Evolutionary conservation across 2,113 vertebrate genomes (phyloP).

Genomic region (Rhegmatorhina hoffmannsi): DNA sequence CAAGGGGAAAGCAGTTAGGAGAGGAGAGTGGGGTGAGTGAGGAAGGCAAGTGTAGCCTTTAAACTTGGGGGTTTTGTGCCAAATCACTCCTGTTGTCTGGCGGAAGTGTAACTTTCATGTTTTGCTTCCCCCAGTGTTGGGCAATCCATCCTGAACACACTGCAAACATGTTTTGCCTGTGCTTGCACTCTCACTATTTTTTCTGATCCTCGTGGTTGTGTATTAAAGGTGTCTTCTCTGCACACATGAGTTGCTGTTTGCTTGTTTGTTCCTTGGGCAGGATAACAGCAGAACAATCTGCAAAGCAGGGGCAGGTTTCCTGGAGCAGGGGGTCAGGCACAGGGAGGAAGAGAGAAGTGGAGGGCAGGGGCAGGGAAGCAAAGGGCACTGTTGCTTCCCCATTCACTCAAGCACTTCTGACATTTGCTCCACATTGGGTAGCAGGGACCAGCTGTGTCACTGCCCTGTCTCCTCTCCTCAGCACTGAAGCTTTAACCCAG

Average conservation of each 20-base stretch:
- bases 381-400: slow-evolving; percentile 24
- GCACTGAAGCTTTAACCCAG: neutral
- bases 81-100: slow-evolving; percentile 56
- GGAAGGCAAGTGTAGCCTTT: neutral
- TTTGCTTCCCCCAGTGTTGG: slow-evolving; percentile 70
- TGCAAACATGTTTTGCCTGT: slow-evolving; percentile 38
- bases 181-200: neutral
- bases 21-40: neutral
- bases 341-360: slow-evolving; percentile 43
- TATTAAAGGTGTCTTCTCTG: neutral
- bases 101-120: slow-evolving; percentile 69
- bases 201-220: neutral
- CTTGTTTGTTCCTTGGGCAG: neutral
- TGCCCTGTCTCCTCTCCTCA: neutral
- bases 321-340: neutral
- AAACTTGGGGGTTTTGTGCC: neutral
- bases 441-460: neutral
- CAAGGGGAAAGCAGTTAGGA: neutral
- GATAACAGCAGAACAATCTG: neutral
- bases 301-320: neutral
- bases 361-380: slow-evolving; percentile 43
- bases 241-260: neutral
- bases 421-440: neutral
- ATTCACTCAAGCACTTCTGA: neutral
- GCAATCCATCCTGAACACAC: slow-evolving; percentile 67